These are phyloP conservation scores for human (Homo sapiens) DNA, from an alignment of 2,113 vertebrate genomes.

Conservation along the genomic window DNA sequence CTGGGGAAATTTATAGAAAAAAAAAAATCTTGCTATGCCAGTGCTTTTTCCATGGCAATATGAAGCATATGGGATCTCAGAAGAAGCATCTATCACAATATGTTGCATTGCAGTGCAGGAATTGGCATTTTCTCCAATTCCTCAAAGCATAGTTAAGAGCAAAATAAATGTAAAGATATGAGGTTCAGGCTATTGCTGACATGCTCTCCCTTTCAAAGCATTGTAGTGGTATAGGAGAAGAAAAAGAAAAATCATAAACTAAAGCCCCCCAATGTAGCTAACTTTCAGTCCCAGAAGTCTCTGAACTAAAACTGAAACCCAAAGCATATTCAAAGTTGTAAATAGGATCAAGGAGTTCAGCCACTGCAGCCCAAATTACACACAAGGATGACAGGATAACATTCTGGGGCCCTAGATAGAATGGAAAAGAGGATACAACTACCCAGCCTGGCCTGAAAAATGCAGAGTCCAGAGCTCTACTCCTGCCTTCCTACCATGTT, in stretches of 20 bases:
- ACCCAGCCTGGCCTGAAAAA: neutral
- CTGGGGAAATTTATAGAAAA: constrained; percentile 71
- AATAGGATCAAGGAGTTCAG: neutral
- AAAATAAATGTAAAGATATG: constrained; percentile 60
- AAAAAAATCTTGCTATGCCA: constrained; percentile 61
- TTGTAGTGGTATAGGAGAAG: neutral
- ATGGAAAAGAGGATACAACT: rapidly evolving
- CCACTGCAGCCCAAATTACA: neutral
- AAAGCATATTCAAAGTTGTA: neutral
- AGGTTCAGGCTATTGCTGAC: constrained; percentile 14
- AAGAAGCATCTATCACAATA: constrained; percentile 75
- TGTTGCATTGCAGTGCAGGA: constrained; percentile 58
- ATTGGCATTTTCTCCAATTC: constrained; percentile 72
- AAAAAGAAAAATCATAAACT: constrained; percentile 1
- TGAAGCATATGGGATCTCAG: constrained; percentile 71
- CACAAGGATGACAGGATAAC: neutral
- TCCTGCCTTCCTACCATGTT: neutral
- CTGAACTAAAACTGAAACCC: neutral
- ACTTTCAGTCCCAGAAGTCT: neutral
- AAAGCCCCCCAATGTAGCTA: neutral
- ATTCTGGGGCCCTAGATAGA: neutral
- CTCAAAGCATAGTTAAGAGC: constrained; percentile 64
- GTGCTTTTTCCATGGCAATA: constrained; percentile 70
- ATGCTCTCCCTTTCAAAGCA: constrained; percentile 20
- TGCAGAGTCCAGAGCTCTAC: neutral